These are phyloP conservation scores for Brachymystax lenok DNA, from an alignment of 2,797 vertebrate genomes.

Conservation along the genomic window DNA sequence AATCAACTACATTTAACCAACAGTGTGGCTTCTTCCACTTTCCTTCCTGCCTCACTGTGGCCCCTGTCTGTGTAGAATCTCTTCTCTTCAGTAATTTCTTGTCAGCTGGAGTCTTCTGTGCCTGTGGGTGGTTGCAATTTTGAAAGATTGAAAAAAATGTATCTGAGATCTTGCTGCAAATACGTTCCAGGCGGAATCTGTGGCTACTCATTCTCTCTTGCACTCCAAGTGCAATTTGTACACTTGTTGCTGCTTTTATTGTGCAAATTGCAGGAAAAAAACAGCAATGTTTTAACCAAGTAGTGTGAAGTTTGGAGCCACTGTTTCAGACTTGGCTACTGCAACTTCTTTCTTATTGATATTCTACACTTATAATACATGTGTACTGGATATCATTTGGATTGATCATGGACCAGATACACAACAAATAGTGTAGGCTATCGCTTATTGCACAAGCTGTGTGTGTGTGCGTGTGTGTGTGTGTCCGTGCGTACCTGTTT, in stretches of 20 bases:
- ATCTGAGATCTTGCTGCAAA: slow-evolving; percentile 69
- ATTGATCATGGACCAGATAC: not conserved
- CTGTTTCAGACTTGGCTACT: not conserved
- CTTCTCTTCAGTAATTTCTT: slow-evolving; percentile 71
- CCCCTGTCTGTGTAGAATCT: slow-evolving; percentile 75
- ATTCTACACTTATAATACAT: not conserved
- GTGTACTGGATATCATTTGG: not conserved
- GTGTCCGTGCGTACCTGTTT: too few species aligned
- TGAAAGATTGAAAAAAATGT: slow-evolving; percentile 63
- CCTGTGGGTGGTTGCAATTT: slow-evolving; percentile 75
- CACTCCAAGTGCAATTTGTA: slow-evolving; percentile 19
- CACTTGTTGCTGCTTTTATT: not conserved
- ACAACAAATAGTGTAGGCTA: not conserved
- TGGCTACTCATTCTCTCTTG: slow-evolving; percentile 57
- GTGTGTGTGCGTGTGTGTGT: too few species aligned
- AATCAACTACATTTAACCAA: slow-evolving; percentile 78
- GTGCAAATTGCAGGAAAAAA: not conserved
- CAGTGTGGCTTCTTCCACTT: slow-evolving; percentile 73
- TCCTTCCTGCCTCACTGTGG: slow-evolving; percentile 67
- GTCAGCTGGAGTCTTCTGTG: slow-evolving; percentile 75
- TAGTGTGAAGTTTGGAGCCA: not conserved
- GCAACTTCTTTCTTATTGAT: not conserved
- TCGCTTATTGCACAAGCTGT: too few species aligned
- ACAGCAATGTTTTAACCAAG: too few species aligned
- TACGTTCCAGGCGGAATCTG: slow-evolving; percentile 60